Conservation (phyloP, 2,888 invertebrate genomes). For the Petrolisthes manimaculis region DNA sequence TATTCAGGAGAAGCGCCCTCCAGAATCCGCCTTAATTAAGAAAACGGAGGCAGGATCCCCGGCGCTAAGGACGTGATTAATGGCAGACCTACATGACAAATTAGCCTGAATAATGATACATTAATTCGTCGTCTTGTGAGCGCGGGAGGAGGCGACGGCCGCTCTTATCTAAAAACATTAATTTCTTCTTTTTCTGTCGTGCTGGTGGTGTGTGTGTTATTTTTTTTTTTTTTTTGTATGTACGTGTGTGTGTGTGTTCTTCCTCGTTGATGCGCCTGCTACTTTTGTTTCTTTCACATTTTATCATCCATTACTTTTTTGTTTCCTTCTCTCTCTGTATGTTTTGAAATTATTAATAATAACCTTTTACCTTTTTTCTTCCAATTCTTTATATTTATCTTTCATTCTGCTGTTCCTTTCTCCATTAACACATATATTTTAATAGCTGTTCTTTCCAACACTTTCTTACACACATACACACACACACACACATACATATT, state of each 20-base stretch:
- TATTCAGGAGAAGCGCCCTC: constrained; percentile 53
- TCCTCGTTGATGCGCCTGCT: not conserved
- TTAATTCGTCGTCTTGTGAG: constrained; percentile 53
- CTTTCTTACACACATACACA: no score
- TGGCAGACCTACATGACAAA: constrained; percentile 59
- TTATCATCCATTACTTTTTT: not conserved
- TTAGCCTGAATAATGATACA: constrained; percentile 60
- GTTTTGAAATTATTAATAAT: not conserved
- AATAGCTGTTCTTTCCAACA: no score
- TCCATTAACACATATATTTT: not conserved
- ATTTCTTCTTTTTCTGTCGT: constrained; percentile 26
- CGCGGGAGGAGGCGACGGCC: constrained; percentile 38
- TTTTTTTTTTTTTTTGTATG: not conserved
- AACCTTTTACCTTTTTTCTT: not conserved
- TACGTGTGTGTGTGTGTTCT: constrained; percentile 6
- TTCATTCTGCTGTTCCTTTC: not conserved
- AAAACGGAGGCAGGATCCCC: constrained; percentile 53
- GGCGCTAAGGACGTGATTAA: constrained; percentile 58
- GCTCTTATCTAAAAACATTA: constrained; percentile 56
- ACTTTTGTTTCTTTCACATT: not conserved
- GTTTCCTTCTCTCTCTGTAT: not conserved
- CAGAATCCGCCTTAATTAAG: constrained; percentile 57
- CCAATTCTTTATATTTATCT: not conserved
- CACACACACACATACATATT: no score
- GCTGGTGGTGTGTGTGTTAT: not conserved